Evolutionary conservation across 2,888 invertebrate genomes (phyloP), one percentile per base, ranked within the genome.

Genomic region (Habroteleia sp.): DNA sequence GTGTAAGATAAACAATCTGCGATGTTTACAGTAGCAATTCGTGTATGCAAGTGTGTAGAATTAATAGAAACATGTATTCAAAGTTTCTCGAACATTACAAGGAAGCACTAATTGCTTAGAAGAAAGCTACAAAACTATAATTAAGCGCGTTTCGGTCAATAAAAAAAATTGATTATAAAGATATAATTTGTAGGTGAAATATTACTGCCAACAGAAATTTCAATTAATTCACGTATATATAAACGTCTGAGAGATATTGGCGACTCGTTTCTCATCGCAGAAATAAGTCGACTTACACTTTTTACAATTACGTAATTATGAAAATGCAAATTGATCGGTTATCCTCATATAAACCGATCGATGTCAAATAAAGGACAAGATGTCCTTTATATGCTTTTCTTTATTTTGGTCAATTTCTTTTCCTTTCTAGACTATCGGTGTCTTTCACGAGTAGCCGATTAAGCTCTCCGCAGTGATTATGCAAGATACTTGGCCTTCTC

Each of bases 401-500:
- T 73, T 37, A 39, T 35, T 54, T 63, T 17, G 37, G 16, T 39
- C 65, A 68, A 58, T 68, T 68, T 58, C 65, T 58, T 44, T 48
- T 72, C 39, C 63, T 72, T 50, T 56, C 72, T 63, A 23, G 44
- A 71, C 60, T 72, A 54, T 74, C 60, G 27, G 48, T 31, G 56
- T 48, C 56, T 44, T 63, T 54, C 69, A 41, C 56, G 58, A 42
- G 8, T 79, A 75, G 68, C 78, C 78, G 81, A 78, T 68, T 77
- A 65, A 73, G 74, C 74, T 82, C 79, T 76, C 79, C 72, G 37
- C 17, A 17, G 68, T 72, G 79, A 82, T 84, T 83, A 78, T 80
- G 82, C 78, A 83, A 83, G 44, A 37, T 73, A 66, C 58, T 74
- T 71, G 83, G 81, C 82, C 83, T 83, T 83, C 83, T 74, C 77